Conservation (phyloP, 2,113 vertebrate species). For the Himantopus leucocephalus region DNA sequence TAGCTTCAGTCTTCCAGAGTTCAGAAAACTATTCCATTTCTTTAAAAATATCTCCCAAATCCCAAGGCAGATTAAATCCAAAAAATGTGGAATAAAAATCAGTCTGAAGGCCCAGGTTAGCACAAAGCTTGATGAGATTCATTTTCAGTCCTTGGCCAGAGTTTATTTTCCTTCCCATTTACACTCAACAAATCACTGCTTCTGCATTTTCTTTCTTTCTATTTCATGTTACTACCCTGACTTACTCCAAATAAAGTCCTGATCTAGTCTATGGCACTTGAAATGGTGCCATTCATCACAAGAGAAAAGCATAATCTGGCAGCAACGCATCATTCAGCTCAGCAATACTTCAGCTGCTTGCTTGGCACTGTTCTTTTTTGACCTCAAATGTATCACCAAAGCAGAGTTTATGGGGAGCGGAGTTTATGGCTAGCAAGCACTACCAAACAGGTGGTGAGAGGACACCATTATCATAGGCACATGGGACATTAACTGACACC, state of each 20-base stretch:
- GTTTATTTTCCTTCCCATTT: not conserved
- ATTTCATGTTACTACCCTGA: not conserved
- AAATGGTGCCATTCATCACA: not conserved
- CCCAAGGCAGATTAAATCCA: not conserved
- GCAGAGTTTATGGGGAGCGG: not conserved
- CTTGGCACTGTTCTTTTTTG: not conserved
- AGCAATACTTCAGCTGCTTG: not conserved
- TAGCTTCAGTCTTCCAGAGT: conserved; percentile 11
- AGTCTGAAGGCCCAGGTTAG: not conserved
- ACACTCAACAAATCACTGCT: conserved; percentile 4
- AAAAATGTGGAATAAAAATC: conserved; percentile 8
- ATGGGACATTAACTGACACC: not conserved
- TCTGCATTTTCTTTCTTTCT: not conserved
- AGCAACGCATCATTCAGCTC: not conserved
- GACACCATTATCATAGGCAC: not conserved
- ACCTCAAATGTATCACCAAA: not conserved
- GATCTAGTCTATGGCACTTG: not conserved
- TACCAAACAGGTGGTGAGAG: not conserved
- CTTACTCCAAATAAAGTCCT: not conserved
- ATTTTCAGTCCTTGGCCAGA: conserved; percentile 3
- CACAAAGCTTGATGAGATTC: not conserved
- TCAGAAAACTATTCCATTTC: conserved; percentile 11
- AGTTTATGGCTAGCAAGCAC: not conserved
- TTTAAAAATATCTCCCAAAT: conserved; percentile 30
- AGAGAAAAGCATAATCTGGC: not conserved